These are phyloP conservation scores for Agelaius tricolor DNA, from an alignment of 2,113 vertebrate genomes.

Conservation along the genomic window DNA sequence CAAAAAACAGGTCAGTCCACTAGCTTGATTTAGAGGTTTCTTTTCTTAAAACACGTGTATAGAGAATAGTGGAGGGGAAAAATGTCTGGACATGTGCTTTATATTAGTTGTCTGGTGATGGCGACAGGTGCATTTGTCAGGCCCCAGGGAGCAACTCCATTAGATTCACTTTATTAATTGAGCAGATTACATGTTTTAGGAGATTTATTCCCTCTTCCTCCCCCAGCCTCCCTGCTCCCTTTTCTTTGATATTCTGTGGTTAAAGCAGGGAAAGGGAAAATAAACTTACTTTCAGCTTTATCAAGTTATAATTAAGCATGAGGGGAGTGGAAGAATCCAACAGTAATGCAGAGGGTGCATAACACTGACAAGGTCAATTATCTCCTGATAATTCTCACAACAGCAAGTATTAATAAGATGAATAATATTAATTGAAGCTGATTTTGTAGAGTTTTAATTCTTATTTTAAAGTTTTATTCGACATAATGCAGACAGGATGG, in stretches of 20 bases:
- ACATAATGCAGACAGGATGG: neutral
- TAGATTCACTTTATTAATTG: slow-evolving; percentile 71
- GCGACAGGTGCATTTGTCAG: slow-evolving; percentile 59
- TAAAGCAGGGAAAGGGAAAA: neutral
- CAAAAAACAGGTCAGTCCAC: neutral
- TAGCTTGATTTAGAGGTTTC: neutral
- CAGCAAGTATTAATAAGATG: slow-evolving; percentile 63
- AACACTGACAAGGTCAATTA: slow-evolving; percentile 70
- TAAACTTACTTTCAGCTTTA: slow-evolving; percentile 9
- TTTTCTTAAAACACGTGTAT: neutral
- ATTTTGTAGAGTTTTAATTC: slow-evolving; percentile 60
- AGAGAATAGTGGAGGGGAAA: neutral
- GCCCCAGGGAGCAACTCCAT: neutral
- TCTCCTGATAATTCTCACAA: slow-evolving; percentile 46
- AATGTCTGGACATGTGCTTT: slow-evolving; percentile 23
- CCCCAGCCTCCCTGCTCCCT: neutral
- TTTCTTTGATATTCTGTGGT: neutral
- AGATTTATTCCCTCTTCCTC: neutral
- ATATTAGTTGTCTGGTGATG: slow-evolving; percentile 30
- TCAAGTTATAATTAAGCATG: slow-evolving; percentile 60
- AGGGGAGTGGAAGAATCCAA: slow-evolving; percentile 8
- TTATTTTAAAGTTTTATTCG: slow-evolving; percentile 53
- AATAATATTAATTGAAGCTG: slow-evolving; percentile 67
- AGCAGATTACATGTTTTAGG: slow-evolving; percentile 48
- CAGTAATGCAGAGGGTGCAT: neutral